Evolutionary conservation across 2,888 invertebrate genomes (phyloP).

Genomic region (Hypena proboscidalis): DNA sequence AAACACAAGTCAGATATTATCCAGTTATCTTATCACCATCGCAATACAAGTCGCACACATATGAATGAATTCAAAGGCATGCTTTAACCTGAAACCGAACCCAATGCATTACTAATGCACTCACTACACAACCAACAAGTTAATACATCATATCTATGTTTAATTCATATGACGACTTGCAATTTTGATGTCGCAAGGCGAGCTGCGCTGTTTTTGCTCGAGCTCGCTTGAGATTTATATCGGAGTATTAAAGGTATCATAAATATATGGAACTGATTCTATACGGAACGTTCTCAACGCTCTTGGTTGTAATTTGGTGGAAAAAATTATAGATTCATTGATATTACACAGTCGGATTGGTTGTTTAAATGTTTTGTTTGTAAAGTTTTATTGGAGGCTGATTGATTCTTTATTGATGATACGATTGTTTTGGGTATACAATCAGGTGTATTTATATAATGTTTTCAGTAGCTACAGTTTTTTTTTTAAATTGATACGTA

Average conservation of each 20-base stretch:
- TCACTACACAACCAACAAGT: conserved; percentile 55
- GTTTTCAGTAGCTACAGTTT: not conserved
- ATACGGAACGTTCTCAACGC: conserved; percentile 39
- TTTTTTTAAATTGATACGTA: too few relatives aligned
- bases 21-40: conserved; percentile 7
- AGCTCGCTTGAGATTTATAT: conserved; percentile 56
- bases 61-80: conserved; percentile 28
- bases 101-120: conserved; percentile 50
- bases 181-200: conserved; percentile 72
- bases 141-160: conserved; percentile 73
- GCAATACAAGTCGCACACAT: conserved; percentile 33
- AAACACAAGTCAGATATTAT: too few relatives aligned
- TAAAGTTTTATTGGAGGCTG: conserved; percentile 5
- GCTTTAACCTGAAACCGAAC: conserved; percentile 38
- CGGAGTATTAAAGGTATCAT: conserved; percentile 61
- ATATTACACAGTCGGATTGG: conserved; percentile 33
- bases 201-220: conserved; percentile 59
- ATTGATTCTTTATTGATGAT: conserved; percentile 14
- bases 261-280: conserved; percentile 54
- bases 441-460: not conserved
- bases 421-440: conserved; percentile 14
- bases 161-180: conserved; percentile 75
- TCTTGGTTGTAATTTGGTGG: conserved; percentile 39
- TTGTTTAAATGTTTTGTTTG: conserved; percentile 32
- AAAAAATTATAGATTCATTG: conserved; percentile 43